Evolutionary conservation across 2,113 vertebrate species (phyloP).

Genomic region (Aptenodytes patagonicus): DNA sequence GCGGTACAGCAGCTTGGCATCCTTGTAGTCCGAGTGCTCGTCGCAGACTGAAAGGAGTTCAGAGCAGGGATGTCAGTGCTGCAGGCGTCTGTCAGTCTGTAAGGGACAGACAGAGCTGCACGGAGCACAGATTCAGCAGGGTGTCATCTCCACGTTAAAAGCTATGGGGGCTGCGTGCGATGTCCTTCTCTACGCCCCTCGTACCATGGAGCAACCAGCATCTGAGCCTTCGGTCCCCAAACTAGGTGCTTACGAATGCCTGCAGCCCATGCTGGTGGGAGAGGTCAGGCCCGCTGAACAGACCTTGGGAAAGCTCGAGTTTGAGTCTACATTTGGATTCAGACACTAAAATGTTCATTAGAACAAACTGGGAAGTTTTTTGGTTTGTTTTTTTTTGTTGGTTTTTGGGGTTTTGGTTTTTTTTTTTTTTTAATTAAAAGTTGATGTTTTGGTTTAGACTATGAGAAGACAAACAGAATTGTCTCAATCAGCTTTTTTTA

Average conservation of each 20-base stretch:
- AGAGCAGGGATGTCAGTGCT: background rate
- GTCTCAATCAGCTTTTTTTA: background rate
- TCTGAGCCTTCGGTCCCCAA: fast-evolving
- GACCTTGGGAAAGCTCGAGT: background rate
- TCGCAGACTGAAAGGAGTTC: conserved; percentile 78
- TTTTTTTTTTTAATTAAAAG: background rate
- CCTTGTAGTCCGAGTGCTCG: conserved; percentile 81
- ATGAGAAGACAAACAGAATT: background rate
- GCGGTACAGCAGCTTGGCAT: conserved; percentile 86
- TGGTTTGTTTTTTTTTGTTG: background rate
- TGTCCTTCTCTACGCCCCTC: background rate
- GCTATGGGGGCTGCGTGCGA: fast-evolving
- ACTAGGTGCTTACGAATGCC: fast-evolving
- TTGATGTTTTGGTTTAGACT: background rate
- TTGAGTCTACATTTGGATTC: background rate
- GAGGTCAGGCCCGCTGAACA: background rate
- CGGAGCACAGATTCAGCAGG: background rate
- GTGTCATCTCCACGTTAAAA: background rate
- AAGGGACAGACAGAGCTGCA: background rate
- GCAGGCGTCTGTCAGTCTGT: fast-evolving
- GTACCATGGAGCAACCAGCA: background rate
- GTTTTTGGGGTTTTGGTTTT: too few species aligned
- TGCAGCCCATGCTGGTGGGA: background rate
- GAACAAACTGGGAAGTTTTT: background rate
- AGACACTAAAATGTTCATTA: background rate